Conservation (phyloP, 2,888 invertebrate genomes). For the Xanthia togata region DNA sequence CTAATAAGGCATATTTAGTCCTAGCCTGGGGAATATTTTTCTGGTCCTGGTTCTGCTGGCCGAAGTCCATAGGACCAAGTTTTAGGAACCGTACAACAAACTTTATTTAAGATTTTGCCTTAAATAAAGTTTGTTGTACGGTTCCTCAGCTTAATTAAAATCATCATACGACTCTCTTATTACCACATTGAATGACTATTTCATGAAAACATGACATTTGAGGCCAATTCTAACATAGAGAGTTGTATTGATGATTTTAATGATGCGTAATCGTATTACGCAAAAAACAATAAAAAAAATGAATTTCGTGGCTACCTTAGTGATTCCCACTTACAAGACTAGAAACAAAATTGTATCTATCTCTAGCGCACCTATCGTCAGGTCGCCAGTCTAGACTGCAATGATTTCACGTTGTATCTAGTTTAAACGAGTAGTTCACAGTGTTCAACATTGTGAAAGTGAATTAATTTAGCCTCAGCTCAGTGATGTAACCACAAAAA, state of each 20-base stretch:
- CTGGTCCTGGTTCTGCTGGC: background rate
- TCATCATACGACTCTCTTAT: too few relatives aligned
- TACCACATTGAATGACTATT: too few relatives aligned
- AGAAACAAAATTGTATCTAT: background rate
- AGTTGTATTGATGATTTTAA: too few relatives aligned
- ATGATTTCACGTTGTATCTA: conserved; percentile 21
- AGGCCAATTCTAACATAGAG: too few relatives aligned
- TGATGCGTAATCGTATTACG: too few relatives aligned
- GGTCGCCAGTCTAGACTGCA: background rate
- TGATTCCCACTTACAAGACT: background rate
- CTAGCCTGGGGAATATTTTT: background rate
- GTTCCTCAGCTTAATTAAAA: too few relatives aligned
- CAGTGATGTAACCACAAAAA: conserved; percentile 51
- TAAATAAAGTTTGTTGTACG: too few relatives aligned
- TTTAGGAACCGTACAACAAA: background rate
- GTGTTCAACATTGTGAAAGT: conserved; percentile 48
- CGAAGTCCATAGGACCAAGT: background rate
- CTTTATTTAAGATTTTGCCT: too few relatives aligned
- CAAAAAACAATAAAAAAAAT: background rate
- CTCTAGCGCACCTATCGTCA: background rate
- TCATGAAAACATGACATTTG: too few relatives aligned
- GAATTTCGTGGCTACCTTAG: background rate
- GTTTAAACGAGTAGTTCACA: conserved; percentile 22
- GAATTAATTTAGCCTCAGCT: conserved; percentile 45
- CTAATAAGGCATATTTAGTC: background rate